These are phyloP conservation scores for Mus pahari DNA, from an alignment of 2,113 vertebrate species.

Conservation along the genomic window DNA sequence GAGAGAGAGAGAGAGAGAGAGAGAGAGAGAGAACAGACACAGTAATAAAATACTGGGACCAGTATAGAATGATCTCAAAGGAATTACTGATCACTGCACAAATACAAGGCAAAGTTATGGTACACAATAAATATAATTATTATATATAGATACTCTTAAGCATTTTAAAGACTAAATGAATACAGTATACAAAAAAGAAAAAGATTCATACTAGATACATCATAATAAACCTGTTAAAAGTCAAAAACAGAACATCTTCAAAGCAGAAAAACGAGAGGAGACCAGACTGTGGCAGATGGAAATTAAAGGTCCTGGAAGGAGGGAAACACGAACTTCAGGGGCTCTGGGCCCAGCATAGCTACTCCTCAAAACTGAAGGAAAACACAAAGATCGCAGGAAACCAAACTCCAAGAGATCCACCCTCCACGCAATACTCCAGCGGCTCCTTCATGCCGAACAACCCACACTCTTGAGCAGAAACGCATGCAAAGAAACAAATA, in stretches of 20 bases:
- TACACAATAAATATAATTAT: background rate
- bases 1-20: background rate
- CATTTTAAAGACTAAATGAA: background rate
- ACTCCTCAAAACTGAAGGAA: background rate
- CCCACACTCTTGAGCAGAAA: background rate
- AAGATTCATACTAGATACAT: background rate
- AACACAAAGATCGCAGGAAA: background rate
- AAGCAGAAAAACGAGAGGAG: background rate
- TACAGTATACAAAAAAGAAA: background rate
- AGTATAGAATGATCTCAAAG: background rate
- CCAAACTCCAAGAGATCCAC: background rate
- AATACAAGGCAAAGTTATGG: background rate
- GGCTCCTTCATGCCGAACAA: background rate
- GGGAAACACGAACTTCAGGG: background rate
- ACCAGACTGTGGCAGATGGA: background rate
- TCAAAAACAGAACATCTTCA: background rate
- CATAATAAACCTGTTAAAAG: background rate
- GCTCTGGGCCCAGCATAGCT: background rate
- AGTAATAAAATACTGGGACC: background rate
- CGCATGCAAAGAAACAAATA: background rate
- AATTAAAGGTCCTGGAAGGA: background rate
- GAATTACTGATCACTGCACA: background rate
- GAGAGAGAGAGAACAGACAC: too few species aligned
- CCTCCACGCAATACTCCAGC: background rate
- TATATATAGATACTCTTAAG: background rate